A percentile compares a stretch with the other conserved stretches of the same genome.
phyloP scores from a whole-genome alignment of 2,888 invertebrate species.

The Tetranychus truncatus region DNA sequence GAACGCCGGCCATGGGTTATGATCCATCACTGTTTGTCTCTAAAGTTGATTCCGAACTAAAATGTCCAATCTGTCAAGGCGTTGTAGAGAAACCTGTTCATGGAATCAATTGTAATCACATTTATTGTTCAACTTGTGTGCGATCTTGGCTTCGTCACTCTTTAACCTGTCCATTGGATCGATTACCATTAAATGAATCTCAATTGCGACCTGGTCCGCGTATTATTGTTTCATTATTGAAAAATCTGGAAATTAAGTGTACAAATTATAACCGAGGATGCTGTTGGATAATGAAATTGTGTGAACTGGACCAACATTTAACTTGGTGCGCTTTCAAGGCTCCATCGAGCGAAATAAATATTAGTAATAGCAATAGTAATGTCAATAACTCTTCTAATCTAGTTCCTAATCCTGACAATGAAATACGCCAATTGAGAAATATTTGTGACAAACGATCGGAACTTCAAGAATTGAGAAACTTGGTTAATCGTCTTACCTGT shows the following conservation, averaged over 20 bases:
- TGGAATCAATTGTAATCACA: background rate
- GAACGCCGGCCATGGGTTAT: background rate
- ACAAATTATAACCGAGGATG: background rate
- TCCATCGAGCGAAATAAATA: background rate
- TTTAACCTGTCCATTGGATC: slow-evolving; percentile 3
- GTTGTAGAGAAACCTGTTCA: slow-evolving; percentile 7
- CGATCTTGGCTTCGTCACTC: slow-evolving; percentile 2
- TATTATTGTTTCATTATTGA: slow-evolving; percentile 5
- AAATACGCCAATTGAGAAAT: background rate
- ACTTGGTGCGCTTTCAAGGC: slow-evolving; percentile 5
- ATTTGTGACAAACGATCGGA: slow-evolving; percentile 5
- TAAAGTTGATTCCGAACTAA: slow-evolving; percentile 3
- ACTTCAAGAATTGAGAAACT: background rate
- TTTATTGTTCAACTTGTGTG: slow-evolving; percentile 6
- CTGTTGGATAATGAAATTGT: background rate
- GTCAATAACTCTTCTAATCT: background rate
- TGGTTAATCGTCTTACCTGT: background rate
- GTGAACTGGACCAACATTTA: slow-evolving; percentile 4
- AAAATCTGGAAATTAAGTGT: slow-evolving; percentile 7
- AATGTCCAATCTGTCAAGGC: slow-evolving; percentile 5
- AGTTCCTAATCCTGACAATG: background rate
- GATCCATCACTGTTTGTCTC: slow-evolving; percentile 3
- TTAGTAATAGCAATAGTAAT: background rate
- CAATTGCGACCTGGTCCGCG: background rate
- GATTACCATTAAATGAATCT: slow-evolving; percentile 1